Evolutionary conservation across 2,888 invertebrate genomes (phyloP).

Genomic region (Hirtodrosophila duncani): DNA sequence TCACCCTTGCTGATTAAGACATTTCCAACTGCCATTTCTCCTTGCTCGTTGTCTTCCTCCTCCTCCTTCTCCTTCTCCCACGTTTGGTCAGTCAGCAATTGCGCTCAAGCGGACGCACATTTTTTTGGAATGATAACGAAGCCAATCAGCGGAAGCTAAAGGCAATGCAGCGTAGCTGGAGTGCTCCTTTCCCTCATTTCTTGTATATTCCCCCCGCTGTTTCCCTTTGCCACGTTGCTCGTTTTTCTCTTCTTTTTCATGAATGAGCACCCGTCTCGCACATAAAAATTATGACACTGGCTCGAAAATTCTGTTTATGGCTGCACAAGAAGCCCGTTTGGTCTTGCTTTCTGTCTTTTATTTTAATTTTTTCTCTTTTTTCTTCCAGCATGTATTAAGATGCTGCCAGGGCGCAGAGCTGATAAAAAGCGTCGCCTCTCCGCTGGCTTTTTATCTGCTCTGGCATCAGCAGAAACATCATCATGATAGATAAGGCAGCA

Average conservation of each 20-base stretch:
- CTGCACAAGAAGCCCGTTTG: slow-evolving; percentile 46
- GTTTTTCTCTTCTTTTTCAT: too few relatives aligned
- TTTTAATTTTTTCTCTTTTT: too few relatives aligned
- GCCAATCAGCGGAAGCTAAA: slow-evolving; percentile 51
- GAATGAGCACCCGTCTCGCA: slow-evolving; percentile 17
- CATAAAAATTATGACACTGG: slow-evolving; percentile 69
- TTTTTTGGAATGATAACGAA: slow-evolving; percentile 48
- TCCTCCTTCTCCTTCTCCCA: not conserved
- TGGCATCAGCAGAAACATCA: slow-evolving; percentile 66
- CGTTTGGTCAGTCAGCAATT: too few relatives aligned
- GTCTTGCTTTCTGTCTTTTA: too few relatives aligned
- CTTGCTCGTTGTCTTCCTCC: not conserved
- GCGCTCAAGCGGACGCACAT: not conserved
- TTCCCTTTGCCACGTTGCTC: slow-evolving; percentile 4
- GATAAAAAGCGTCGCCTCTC: slow-evolving; percentile 25
- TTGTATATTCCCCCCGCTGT: not conserved
- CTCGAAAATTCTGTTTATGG: slow-evolving; percentile 44
- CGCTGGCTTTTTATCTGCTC: slow-evolving; percentile 47
- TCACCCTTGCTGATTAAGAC: slow-evolving; percentile 61
- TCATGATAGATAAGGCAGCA: slow-evolving; percentile 57
- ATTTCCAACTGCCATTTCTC: slow-evolving; percentile 30
- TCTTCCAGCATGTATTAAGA: slow-evolving; percentile 37
- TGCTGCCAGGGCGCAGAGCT: too few relatives aligned
- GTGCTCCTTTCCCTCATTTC: not conserved
- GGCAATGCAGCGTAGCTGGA: too few relatives aligned